Conservation (phyloP, 2,113 vertebrate genomes). For the Erythrocebus patas region DNA sequence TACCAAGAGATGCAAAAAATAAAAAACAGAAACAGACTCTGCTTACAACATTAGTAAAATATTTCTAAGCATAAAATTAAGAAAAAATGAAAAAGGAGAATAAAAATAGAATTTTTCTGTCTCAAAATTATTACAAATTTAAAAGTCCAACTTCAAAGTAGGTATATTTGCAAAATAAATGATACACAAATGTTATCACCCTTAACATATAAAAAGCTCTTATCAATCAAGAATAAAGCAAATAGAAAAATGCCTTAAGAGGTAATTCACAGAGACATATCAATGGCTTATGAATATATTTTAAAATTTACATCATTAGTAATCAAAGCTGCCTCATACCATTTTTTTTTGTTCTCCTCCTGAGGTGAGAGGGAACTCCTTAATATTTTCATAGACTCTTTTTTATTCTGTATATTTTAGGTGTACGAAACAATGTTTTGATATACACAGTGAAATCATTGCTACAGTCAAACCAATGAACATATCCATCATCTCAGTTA, state of each 20-base stretch:
- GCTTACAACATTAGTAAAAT: neutral
- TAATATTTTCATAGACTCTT: neutral
- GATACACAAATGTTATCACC: neutral
- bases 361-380: neutral
- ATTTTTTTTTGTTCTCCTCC: neutral
- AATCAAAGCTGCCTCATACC: neutral
- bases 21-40: neutral
- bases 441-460: neutral
- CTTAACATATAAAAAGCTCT: neutral
- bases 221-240: neutral
- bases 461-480: neutral
- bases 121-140: neutral
- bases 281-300: neutral
- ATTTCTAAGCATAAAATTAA: conserved; percentile 13
- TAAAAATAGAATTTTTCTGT: neutral
- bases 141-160: neutral
- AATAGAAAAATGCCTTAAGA: neutral
- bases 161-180: neutral
- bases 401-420: neutral
- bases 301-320: neutral
- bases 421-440: neutral
- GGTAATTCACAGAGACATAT: neutral
- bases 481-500: neutral
- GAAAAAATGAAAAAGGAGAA: neutral
- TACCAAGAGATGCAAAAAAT: neutral